A percentile compares a stretch with the other conserved stretches of the same genome.
These are phyloP conservation scores for Leptoteleia sp. DNA, from an alignment of 1,140 invertebrate genomes.

Conservation along the genomic window DNA sequence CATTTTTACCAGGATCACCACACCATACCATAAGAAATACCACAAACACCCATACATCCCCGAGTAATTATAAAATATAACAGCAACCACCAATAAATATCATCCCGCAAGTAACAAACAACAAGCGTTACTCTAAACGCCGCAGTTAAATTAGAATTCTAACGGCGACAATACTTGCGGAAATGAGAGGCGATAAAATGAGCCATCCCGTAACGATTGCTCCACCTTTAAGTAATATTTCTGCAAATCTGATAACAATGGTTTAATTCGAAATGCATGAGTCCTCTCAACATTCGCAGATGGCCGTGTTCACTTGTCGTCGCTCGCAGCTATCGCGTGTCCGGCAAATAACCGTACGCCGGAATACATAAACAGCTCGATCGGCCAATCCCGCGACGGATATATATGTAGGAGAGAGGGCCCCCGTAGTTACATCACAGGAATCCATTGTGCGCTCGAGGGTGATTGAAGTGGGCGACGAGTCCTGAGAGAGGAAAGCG, in stretches of 20 bases:
- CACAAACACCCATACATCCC: too few relatives aligned
- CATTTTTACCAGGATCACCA: too few relatives aligned
- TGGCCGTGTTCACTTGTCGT: constrained; percentile 41
- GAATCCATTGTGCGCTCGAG: constrained; percentile 74
- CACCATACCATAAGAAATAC: too few relatives aligned
- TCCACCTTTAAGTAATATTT: too few relatives aligned
- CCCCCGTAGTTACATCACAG: constrained; percentile 71
- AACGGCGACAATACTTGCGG: too few relatives aligned
- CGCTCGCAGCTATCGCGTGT: constrained; percentile 62
- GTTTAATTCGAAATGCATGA: constrained; percentile 48
- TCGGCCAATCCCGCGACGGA: constrained; percentile 67
- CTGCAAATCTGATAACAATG: constrained; percentile 32
- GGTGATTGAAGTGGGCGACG: constrained; percentile 63
- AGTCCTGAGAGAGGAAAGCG: constrained; percentile 31
- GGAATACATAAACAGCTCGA: constrained; percentile 74
- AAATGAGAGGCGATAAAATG: neutral
- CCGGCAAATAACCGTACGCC: constrained; percentile 74
- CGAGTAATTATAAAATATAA: too few relatives aligned
- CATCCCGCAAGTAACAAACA: too few relatives aligned
- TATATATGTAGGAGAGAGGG: constrained; percentile 62
- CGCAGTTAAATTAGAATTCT: too few relatives aligned
- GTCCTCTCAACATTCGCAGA: constrained; percentile 35
- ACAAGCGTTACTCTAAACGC: too few relatives aligned
- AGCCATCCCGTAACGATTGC: too few relatives aligned
- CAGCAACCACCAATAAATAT: too few relatives aligned